phyloP scores from a whole-genome alignment of 1,140 invertebrate species.

The Vanessa tameamea region DNA sequence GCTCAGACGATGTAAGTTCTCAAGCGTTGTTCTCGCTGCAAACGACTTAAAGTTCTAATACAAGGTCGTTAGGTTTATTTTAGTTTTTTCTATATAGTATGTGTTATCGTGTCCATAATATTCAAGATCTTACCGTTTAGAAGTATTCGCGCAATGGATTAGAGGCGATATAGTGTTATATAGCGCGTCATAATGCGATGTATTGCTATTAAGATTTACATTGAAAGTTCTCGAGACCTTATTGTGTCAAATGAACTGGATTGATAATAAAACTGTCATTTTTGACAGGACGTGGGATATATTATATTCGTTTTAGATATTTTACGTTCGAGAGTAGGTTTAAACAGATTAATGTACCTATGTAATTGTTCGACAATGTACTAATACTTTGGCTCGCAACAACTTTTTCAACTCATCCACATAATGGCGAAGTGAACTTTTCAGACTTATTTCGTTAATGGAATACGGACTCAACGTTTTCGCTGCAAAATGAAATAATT shows the following conservation, averaged over 20 bases:
- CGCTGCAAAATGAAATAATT: neutral
- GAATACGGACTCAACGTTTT: neutral
- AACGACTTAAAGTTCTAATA: conserved; percentile 29
- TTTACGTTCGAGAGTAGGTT: neutral
- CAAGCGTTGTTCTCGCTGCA: conserved; percentile 18
- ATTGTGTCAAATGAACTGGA: conserved; percentile 33
- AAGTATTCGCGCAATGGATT: conserved; percentile 52
- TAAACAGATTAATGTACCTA: neutral
- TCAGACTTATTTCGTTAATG: conserved; percentile 1
- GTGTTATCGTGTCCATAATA: conserved; percentile 48
- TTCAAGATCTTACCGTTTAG: conserved; percentile 42
- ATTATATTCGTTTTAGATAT: conserved; percentile 18
- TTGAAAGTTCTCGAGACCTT: conserved; percentile 40
- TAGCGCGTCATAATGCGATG: conserved; percentile 11
- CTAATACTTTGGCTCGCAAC: neutral
- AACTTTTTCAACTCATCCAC: neutral
- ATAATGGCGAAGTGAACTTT: neutral
- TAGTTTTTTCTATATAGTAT: conserved; percentile 33
- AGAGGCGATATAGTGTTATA: conserved; percentile 30
- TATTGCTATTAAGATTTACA: conserved; percentile 44
- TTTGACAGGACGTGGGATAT: conserved; percentile 34
- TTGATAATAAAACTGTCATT: conserved; percentile 8
- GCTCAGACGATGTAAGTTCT: conserved; percentile 47
- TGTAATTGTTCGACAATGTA: neutral
- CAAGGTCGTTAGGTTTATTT: conserved; percentile 29